Conservation (phyloP, 2,113 vertebrate genomes). For the Hydrochoerus hydrochaeris region DNA sequence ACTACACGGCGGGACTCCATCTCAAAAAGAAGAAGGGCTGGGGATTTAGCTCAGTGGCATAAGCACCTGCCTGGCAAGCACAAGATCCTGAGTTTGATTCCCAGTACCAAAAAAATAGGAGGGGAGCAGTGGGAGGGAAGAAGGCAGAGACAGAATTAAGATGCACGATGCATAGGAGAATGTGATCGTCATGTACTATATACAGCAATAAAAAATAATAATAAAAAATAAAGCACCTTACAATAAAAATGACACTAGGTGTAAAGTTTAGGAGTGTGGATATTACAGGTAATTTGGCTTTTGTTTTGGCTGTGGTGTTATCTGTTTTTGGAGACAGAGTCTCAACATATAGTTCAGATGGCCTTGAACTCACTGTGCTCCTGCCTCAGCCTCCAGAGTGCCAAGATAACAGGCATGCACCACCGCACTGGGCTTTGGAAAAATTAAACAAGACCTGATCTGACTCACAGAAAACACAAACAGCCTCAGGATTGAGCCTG, state of each 20-base stretch:
- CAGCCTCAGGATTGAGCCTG: not conserved
- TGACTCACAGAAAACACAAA: not conserved
- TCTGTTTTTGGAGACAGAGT: not conserved
- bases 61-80: too few relatives aligned
- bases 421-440: not conserved
- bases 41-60: too few relatives aligned
- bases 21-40: not conserved
- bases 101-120: not conserved
- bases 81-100: too few relatives aligned
- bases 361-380: not conserved
- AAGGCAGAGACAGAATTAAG: not conserved
- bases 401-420: not conserved
- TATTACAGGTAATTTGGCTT: not conserved
- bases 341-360: not conserved
- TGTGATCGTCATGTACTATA: not conserved
- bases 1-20: not conserved
- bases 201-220: not conserved
- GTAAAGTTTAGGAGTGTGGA: not conserved
- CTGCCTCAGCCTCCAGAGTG: not conserved
- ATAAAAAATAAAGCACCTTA: not conserved
- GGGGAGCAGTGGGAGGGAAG: too few relatives aligned
- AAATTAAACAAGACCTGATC: not conserved
- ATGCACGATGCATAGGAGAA: not conserved
- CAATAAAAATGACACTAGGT: not conserved
- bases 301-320: not conserved